Percentiles rank a stretch among this genome's conserved stretches.
Evolutionary conservation across 2,113 vertebrate genomes (phyloP).

Genomic region (Charina bottae): DNA sequence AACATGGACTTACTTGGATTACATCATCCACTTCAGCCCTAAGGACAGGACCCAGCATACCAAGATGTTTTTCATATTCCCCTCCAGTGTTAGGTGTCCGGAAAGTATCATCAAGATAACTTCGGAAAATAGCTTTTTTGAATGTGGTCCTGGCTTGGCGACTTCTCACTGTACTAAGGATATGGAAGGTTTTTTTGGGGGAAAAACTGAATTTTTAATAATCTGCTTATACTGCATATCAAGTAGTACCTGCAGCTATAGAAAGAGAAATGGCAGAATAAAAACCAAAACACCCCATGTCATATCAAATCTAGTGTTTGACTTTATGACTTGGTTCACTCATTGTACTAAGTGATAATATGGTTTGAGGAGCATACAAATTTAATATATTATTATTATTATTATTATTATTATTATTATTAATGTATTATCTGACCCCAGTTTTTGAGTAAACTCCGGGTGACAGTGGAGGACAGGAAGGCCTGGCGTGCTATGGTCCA

Average conservation of each 20-base stretch:
- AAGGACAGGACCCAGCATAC: constrained; percentile 92
- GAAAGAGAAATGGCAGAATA: background rate
- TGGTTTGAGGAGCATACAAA: background rate
- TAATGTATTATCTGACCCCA: background rate
- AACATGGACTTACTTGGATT: constrained; percentile 81
- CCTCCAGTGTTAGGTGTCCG: constrained; percentile 76
- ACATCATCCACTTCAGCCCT: constrained; percentile 90
- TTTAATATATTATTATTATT: background rate
- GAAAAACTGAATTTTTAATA: constrained; percentile 29
- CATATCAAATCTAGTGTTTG: background rate
- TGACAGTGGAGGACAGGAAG: too few species aligned
- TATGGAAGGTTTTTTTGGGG: constrained; percentile 24
- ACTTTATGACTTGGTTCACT: background rate
- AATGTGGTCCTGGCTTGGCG: constrained; percentile 67
- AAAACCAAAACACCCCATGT: background rate
- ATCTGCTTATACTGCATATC: constrained; percentile 4
- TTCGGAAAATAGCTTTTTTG: constrained; percentile 88
- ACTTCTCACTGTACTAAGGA: constrained; percentile 61
- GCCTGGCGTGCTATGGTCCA: too few species aligned
- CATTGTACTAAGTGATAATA: background rate
- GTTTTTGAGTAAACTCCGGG: too few species aligned
- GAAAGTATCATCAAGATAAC: constrained; percentile 87
- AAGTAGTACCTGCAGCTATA: background rate
- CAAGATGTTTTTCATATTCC: constrained; percentile 88
- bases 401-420: background rate